These are phyloP conservation scores for Oligia strigilis DNA, from an alignment of 2,888 invertebrate species.

Conservation along the genomic window DNA sequence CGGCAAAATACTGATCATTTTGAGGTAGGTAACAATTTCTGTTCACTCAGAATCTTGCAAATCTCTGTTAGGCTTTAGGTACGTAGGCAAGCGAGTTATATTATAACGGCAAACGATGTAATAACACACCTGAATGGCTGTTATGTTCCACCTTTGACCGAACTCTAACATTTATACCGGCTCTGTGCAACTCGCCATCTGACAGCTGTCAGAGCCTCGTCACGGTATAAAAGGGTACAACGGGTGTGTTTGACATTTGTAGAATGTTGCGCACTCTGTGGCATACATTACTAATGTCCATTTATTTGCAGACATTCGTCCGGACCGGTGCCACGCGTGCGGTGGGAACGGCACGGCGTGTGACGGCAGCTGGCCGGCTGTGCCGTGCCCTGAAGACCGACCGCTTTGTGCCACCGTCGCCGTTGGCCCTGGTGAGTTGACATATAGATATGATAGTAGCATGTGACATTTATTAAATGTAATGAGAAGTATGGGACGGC, in stretches of 20 bases:
- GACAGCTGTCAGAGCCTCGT: constrained; percentile 51
- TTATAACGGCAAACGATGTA: background rate
- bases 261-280: constrained; percentile 30
- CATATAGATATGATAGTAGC: too few species aligned
- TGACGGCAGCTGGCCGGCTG: constrained; percentile 58
- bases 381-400: constrained; percentile 71
- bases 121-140: background rate
- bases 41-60: background rate
- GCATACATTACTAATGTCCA: constrained; percentile 37
- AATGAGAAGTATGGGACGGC: background rate
- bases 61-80: background rate
- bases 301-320: constrained; percentile 69
- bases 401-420: constrained; percentile 79
- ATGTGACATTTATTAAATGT: too few species aligned
- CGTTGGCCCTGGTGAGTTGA: constrained; percentile 72
- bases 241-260: constrained; percentile 45
- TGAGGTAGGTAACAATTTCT: background rate
- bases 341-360: constrained; percentile 67
- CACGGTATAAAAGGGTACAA: constrained; percentile 46
- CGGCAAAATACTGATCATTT: background rate
- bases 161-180: constrained; percentile 18
- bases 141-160: constrained; percentile 13
- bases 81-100: background rate
- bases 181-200: constrained; percentile 18
- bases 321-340: constrained; percentile 75